Evolutionary conservation across 2,888 invertebrate species (phyloP), one percentile per base, ranked within the genome.

Genomic region (Sinopyrophorus schimmeli): DNA sequence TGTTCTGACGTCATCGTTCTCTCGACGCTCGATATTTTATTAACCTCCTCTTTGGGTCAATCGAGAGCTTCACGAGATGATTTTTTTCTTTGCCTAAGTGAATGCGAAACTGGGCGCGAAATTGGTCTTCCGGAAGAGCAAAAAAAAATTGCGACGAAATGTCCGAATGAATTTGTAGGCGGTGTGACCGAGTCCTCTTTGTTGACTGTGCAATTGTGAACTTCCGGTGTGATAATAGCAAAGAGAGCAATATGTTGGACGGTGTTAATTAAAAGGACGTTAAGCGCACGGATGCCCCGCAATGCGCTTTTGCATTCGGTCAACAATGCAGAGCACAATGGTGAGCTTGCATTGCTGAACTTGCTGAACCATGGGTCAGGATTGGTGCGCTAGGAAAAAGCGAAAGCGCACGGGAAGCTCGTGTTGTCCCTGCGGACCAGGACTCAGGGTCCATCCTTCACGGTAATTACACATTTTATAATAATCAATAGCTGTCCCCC

Each of bases 371-470:
- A 84, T 85, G 85, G 85, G 85, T 71, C 85, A 85, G 75, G 84
- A 84, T 75, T 84, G 84, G 83, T 85, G 85, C 77, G 81, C 84
- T 73, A 78, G 82, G 64, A 81, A 83, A 73, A 83, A 84, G 70
- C 77, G 84, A 73, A 86, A 84, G 76, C 79, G 83, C 66, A 81
- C 80, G 70, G 81, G 81, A 74, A 77, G 77, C 54, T 76, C 77
- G 16, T 78, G 77, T 69, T 77, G 77, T 62, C 77, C 77, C 40
- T 77, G 77, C 59, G 77, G 82, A 76, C 78, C 83, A 74, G 73
- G 80, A 76, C 77, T 74, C 67, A 64, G 72, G 47, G 70, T 76
- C 67, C 80, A 81, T 77, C 80, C 80, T 24, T 69, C 71, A 67
- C 70, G 71, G 72, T 72, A 71, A 42, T n/a, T n/a, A n/a, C n/a